Evolutionary conservation across 2,888 invertebrate genomes (phyloP).

Genomic region (Heliothis peltigera): DNA sequence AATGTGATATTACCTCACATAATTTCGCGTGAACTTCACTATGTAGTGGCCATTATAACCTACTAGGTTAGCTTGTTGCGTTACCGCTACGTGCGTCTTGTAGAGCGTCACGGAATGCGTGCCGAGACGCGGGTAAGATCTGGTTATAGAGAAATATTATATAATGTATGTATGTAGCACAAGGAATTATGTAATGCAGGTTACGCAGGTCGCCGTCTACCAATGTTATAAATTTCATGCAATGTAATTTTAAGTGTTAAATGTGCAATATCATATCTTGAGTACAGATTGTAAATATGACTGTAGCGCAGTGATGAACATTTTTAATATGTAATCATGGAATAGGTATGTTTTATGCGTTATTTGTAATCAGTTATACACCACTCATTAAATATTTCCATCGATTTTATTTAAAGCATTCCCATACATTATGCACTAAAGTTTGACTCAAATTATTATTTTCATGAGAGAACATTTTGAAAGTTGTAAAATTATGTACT

Average conservation of each 20-base stretch:
- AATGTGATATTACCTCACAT: constrained; percentile 83
- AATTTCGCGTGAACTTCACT: constrained; percentile 57
- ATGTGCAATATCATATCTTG: constrained; percentile 85
- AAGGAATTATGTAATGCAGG: constrained; percentile 70
- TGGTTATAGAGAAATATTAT: constrained; percentile 58
- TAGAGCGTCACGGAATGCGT: constrained; percentile 26
- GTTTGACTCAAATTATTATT: constrained; percentile 74
- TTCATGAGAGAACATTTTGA: constrained; percentile 70
- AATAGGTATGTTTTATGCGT: constrained; percentile 66
- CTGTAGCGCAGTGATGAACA: constrained; percentile 60
- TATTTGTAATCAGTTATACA: constrained; percentile 69
- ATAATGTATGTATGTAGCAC: constrained; percentile 63
- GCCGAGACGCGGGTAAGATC: constrained; percentile 55
- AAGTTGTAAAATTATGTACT: constrained; percentile 82
- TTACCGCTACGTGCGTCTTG: constrained; percentile 37
- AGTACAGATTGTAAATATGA: constrained; percentile 81
- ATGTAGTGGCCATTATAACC: constrained; percentile 54
- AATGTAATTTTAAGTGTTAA: constrained; percentile 87
- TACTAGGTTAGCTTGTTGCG: constrained; percentile 47
- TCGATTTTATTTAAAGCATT: constrained; percentile 86
- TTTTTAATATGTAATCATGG: constrained; percentile 69
- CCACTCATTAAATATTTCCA: constrained; percentile 74
- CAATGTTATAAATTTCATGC: constrained; percentile 78
- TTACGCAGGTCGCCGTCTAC: constrained; percentile 74
- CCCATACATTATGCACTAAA: constrained; percentile 77